Conservation (phyloP, 2,797 vertebrate genomes). For the Neomorphus geoffroyi region DNA sequence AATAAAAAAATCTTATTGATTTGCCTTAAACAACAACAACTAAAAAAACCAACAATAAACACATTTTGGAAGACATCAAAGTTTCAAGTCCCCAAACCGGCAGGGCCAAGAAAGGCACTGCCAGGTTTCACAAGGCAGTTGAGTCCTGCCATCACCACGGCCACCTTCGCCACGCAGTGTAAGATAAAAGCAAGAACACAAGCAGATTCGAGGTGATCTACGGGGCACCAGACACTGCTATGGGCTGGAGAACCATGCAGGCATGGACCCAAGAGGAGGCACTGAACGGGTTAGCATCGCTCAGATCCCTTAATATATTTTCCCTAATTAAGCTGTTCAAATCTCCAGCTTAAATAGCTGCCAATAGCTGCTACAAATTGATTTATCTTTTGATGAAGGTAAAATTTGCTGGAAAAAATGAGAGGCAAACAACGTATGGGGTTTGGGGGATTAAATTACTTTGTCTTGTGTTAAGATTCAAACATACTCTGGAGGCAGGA, state of each 20-base stretch:
- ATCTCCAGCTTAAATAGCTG: constrained; percentile 53
- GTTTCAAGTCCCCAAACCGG: background rate
- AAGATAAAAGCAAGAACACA: background rate
- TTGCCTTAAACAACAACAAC: background rate
- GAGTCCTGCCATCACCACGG: background rate
- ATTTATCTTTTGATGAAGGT: constrained; percentile 64
- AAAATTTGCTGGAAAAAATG: constrained; percentile 57
- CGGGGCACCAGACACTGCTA: background rate
- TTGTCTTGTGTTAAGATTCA: constrained; percentile 11
- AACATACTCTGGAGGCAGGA: constrained; percentile 7
- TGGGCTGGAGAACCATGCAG: background rate
- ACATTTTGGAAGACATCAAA: background rate
- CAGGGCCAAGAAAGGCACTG: background rate
- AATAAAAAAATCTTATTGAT: background rate
- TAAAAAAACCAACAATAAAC: too few relatives aligned
- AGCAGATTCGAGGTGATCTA: background rate
- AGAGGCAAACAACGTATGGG: constrained; percentile 49
- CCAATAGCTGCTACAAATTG: constrained; percentile 60
- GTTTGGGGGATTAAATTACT: constrained; percentile 39
- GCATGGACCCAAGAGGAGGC: background rate
- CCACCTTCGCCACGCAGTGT: rapidly evolving
- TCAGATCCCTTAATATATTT: constrained; percentile 62
- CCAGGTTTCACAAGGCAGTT: background rate
- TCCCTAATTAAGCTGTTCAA: constrained; percentile 67
- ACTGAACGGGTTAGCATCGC: background rate